Evolutionary conservation across 1,140 invertebrate genomes (phyloP), one percentile per base, ranked within the genome.

Genomic region (Onthophagus taurus): DNA sequence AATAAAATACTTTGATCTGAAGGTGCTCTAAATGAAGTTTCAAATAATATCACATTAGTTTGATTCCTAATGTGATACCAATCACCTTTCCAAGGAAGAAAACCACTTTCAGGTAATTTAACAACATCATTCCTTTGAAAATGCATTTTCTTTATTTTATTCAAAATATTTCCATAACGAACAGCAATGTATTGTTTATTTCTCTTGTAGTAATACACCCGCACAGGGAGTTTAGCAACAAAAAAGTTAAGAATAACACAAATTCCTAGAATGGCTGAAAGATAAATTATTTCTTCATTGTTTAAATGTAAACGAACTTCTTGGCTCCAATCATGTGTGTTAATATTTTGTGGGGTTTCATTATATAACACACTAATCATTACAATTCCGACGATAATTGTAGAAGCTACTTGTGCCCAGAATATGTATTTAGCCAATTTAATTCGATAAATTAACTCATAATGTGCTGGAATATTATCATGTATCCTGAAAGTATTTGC

Each of bases 1-100:
- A 61, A 42, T 55, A 64, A 56, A 33, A 55, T 51, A 49, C 53
- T 49, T 23, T 60, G 50, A 51, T 64, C 62, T 20, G 45, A 42
- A 36, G 62, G 56, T 45, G 11, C 52, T 41, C 52, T 42, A 44
- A 64, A 64, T 34, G 49, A 48, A 11, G 55, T 26, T 30, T 61
- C 56, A 4, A 58, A 12, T 4, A 64, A 20, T 39, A 60, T 49
- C 3, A 52, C 44, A 8, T 45, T 52, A 31, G 43, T 43, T 23
- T 36, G 20, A 44, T 49, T 48, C 17, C 47, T 42, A 16, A 50
- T 30, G 26, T 37, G 14, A 44, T 50, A 57, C 18, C n/a, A 30
- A 14, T 13, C 18, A 17, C 51, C 42, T 42, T 37, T 47, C 51
- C 51, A 55, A 17, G 52, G 52, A 12, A 50, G 20, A 13, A 50